Evolutionary conservation across 2,888 invertebrate genomes (phyloP).

Genomic region (Xylocampa areola): DNA sequence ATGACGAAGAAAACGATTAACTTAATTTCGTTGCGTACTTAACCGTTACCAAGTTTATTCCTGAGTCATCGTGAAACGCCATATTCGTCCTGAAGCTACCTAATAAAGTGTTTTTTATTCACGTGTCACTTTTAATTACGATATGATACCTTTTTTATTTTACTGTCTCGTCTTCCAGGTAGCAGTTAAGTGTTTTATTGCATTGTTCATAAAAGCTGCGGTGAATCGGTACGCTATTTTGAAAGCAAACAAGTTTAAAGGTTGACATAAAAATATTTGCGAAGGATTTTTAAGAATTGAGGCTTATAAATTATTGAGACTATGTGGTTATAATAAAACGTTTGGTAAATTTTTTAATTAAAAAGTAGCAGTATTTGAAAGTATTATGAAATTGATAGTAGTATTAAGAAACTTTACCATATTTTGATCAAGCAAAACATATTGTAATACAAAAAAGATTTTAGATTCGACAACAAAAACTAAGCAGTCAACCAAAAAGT

Average conservation of each 20-base stretch:
- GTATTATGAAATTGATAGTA: no score
- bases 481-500: conserved; percentile 64
- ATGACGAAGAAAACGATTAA: conserved; percentile 66
- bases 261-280: conserved; percentile 27
- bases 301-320: conserved; percentile 27
- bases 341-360: neutral
- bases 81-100: conserved; percentile 63
- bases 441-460: conserved; percentile 51
- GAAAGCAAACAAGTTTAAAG: conserved; percentile 39
- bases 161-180: conserved; percentile 59
- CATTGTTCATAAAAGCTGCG: conserved; percentile 49
- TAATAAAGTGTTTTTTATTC: conserved; percentile 77
- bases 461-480: conserved; percentile 52
- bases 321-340: conserved; percentile 26
- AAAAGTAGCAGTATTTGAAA: conserved; percentile 1
- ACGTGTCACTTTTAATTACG: conserved; percentile 78
- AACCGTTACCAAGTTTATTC: conserved; percentile 58
- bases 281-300: conserved; percentile 30
- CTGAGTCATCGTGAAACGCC: conserved; percentile 74
- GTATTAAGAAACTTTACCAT: no score
- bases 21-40: conserved; percentile 67
- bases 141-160: conserved; percentile 67
- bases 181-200: conserved; percentile 57
- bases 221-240: conserved; percentile 36
- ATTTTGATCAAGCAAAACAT: conserved; percentile 15